A percentile compares a stretch with the other conserved stretches of the same genome.
Evolutionary conservation across 2,888 invertebrate species (phyloP).

Genomic region (Acanthococcus lagerstroemiae): DNA sequence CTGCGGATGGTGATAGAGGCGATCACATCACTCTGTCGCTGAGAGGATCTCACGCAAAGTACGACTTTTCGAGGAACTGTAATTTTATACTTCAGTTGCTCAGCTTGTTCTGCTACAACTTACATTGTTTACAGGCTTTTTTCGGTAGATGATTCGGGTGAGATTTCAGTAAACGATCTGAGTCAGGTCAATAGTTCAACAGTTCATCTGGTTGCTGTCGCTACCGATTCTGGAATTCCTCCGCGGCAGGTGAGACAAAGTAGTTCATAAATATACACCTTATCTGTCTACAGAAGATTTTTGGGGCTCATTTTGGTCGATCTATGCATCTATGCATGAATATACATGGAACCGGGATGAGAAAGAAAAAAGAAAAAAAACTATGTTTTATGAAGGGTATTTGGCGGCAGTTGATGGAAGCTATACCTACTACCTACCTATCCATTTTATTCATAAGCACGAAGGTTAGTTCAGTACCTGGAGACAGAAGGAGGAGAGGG

Average conservation of each 20-base stretch:
- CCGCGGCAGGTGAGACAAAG: constrained; percentile 53
- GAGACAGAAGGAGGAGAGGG: too few relatives aligned
- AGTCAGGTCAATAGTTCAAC: constrained; percentile 48
- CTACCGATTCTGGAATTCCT: constrained; percentile 75
- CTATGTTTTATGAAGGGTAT: background rate
- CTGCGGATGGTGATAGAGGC: constrained; percentile 74
- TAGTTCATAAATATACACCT: background rate
- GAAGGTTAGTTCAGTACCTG: too few relatives aligned
- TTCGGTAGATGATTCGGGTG: constrained; percentile 55
- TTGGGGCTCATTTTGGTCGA: too few relatives aligned
- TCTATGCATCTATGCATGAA: too few relatives aligned
- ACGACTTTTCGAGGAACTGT: constrained; percentile 14
- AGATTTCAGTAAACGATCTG: constrained; percentile 46
- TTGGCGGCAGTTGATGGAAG: background rate
- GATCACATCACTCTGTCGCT: constrained; percentile 64
- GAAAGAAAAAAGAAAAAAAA: background rate
- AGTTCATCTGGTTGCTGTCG: constrained; percentile 68
- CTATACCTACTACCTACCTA: too few relatives aligned
- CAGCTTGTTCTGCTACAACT: too few relatives aligned
- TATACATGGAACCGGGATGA: too few relatives aligned
- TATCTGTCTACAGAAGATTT: too few relatives aligned
- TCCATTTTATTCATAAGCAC: too few relatives aligned
- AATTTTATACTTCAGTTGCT: too few relatives aligned
- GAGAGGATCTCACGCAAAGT: constrained; percentile 59
- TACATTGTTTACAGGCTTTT: constrained; percentile 49